phyloP scores from a whole-genome alignment of 2,113 vertebrate species.

The Malurus elegans region DNA sequence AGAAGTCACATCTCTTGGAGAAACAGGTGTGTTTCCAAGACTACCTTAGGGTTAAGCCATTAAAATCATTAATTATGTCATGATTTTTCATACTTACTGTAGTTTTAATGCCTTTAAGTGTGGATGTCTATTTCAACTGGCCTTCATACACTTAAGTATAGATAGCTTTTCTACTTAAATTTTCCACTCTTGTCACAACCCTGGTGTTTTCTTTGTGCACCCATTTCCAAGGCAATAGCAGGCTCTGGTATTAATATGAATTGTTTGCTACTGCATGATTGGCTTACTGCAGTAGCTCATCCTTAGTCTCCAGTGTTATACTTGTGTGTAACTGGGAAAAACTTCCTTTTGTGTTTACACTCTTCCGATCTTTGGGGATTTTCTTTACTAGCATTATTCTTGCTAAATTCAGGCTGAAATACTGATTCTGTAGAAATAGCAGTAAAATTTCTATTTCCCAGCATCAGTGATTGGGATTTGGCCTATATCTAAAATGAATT shows the following conservation, averaged over 20 bases:
- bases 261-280: background rate
- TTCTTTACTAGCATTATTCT: background rate
- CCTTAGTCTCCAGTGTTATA: background rate
- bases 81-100: background rate
- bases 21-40: conserved; percentile 79
- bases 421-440: background rate
- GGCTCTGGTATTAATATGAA: background rate
- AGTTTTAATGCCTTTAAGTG: background rate
- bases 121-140: background rate
- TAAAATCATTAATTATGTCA: background rate
- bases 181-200: background rate
- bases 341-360: background rate
- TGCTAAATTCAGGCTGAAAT: background rate
- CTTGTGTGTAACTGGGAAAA: background rate
- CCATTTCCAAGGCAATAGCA: background rate
- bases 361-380: background rate
- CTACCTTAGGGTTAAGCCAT: background rate
- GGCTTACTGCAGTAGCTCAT: background rate
- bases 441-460: background rate
- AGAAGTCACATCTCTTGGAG: conserved; percentile 79
- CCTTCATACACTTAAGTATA: background rate
- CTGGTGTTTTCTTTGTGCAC: background rate
- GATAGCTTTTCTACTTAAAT: background rate
- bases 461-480: background rate
- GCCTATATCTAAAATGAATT: background rate